These are phyloP conservation scores for Kryptolebias marmoratus DNA, from an alignment of 2,113 vertebrate species.

Conservation along the genomic window DNA sequence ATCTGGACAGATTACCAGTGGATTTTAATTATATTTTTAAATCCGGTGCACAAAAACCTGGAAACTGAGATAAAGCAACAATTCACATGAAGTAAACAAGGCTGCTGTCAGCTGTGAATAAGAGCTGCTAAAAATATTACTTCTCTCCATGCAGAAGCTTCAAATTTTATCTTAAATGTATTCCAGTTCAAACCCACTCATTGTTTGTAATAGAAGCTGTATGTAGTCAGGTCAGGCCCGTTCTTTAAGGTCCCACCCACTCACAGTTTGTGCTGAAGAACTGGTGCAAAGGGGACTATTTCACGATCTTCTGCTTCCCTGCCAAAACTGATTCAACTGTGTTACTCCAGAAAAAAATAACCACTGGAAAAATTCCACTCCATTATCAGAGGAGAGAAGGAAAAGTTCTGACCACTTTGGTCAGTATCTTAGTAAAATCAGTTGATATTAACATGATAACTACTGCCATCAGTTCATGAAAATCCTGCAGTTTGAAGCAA, in stretches of 20 bases:
- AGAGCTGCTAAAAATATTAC: neutral
- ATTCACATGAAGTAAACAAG: neutral
- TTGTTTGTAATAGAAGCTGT: neutral
- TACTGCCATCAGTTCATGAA: too few species aligned
- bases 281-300: neutral
- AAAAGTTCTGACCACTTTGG: too few species aligned
- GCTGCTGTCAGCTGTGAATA: neutral
- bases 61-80: too few species aligned
- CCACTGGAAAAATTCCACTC: constrained; percentile 8
- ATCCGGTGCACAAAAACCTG: too few species aligned
- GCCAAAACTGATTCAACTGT: neutral
- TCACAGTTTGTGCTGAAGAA: neutral
- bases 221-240: neutral
- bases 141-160: neutral
- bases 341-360: neutral
- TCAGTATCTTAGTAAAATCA: too few species aligned
- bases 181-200: neutral
- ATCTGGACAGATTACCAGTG: too few species aligned
- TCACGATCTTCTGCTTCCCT: neutral
- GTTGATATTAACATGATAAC: too few species aligned
- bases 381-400: too few species aligned
- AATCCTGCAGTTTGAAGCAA: too few species aligned
- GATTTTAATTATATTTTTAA: too few species aligned
- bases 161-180: neutral
- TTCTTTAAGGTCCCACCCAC: neutral